Base-by-base conservation (phyloP, 2,797 vertebrate genomes). In the Lithobates pipiens region DNA sequence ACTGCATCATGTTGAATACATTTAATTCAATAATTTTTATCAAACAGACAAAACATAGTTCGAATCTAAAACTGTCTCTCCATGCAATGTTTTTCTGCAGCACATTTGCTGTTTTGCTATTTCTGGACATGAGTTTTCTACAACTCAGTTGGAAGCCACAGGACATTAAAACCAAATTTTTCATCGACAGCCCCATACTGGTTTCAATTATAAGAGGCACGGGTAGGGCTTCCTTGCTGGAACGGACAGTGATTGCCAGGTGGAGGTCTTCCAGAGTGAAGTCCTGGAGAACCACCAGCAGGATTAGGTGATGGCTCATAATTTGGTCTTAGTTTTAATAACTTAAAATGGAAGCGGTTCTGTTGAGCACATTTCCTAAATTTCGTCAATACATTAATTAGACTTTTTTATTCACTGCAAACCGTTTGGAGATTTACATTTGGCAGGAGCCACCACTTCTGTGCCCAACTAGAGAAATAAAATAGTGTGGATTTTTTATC, bases 341-440 rank as follows among this genome's bases (percentile, higher is more conserved):
- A 80, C 67, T 50, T 36, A 9, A 29, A 61, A 76, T 76, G 81
- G 81, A 75, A 76, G 73, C 57, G 18, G 57, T 54, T 67, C 81
- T 75, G 80, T 44, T 82, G n/a, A 67, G 82, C 63, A 83, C 82
- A 83, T 76, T 76, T 69, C 78, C 67, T 80, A 29, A 11, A 50
- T 70, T 83, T 73, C 54, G 65, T 83, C 67, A 54, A 76, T 83
- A 65, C 73, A 69, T 83, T 83, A 36, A 83, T 83, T 83, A 72
- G 73, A 27, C 16, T 23, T 83, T 83, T 50, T 83, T 75, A 79
- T 69, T 46, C 77, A 11, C 77, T 68, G 77, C 63, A 75, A 83
- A 63, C 36, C 67, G 72, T 83, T 83, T 76, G 23, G 39, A 32
- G 82, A 76, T 83, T 83, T 76, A 34, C 10, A 21, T 76, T 83